phyloP scores from a whole-genome alignment of 1,140 invertebrate species.

The Drosophila funebris region DNA sequence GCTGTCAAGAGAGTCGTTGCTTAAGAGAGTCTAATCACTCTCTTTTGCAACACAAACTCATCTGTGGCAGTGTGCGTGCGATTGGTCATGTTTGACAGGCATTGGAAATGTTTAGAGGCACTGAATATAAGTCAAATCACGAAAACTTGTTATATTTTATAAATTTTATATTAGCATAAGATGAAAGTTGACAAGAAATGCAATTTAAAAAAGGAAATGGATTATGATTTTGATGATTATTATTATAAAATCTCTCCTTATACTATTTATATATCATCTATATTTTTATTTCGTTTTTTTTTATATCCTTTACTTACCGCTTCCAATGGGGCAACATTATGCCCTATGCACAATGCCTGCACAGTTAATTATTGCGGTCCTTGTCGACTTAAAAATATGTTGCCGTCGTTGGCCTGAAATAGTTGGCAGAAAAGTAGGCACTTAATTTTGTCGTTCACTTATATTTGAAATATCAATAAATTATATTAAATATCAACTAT shows the following conservation, averaged over 20 bases:
- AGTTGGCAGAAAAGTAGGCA: conserved; percentile 61
- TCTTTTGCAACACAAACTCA: neutral
- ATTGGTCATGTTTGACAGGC: conserved; percentile 11
- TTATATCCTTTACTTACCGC: conserved; percentile 63
- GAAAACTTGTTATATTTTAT: no score
- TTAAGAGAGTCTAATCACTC: conserved; percentile 24
- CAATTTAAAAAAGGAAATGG: no score
- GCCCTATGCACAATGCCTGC: conserved; percentile 68
- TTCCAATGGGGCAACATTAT: conserved; percentile 83
- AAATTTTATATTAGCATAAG: no score
- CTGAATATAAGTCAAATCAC: neutral
- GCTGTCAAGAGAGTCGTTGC: conserved; percentile 6
- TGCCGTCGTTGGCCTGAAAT: conserved; percentile 71
- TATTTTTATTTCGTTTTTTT: neutral
- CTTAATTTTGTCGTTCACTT: conserved; percentile 42
- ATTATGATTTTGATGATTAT: no score
- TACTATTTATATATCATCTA: neutral
- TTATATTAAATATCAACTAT: neutral
- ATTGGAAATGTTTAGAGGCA: neutral
- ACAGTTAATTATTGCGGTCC: conserved; percentile 61
- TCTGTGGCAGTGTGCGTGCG: neutral
- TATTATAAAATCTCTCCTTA: neutral
- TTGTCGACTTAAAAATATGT: conserved; percentile 66
- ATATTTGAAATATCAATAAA: neutral
- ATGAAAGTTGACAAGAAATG: no score